Conservation (phyloP, 2,797 vertebrate species). For the Neosalanx taihuensis region DNA sequence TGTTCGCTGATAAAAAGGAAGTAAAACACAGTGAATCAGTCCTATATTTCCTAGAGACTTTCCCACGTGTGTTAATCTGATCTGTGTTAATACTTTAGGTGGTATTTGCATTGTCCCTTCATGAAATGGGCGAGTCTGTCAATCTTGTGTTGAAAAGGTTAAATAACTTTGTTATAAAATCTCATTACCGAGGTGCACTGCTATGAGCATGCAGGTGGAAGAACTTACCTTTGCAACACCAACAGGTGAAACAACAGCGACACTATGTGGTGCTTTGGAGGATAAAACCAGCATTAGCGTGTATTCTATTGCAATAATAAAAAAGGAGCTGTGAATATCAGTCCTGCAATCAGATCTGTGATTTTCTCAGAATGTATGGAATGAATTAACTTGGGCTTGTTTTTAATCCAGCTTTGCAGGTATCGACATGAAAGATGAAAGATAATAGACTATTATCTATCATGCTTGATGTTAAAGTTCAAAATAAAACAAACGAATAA, state of each 20-base stretch:
- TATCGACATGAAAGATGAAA: not conserved
- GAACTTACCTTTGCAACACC: slow-evolving; percentile 9
- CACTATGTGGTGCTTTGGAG: slow-evolving; percentile 13
- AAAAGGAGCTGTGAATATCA: not conserved
- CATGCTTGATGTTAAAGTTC: no score
- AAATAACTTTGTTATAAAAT: not conserved
- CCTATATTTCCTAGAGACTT: slow-evolving; percentile 56
- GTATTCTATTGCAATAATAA: no score
- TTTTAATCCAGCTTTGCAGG: not conserved
- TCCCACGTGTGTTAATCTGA: not conserved
- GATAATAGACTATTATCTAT: no score
- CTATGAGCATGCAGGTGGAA: slow-evolving; percentile 3
- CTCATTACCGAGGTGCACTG: slow-evolving; percentile 54
- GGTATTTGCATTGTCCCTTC: not conserved
- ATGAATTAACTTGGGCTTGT: not conserved
- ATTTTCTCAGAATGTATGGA: not conserved
- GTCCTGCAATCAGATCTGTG: not conserved
- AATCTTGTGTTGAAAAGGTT: slow-evolving; percentile 43
- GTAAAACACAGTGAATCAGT: slow-evolving; percentile 36
- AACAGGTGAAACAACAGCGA: not conserved
- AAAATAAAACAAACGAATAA: no score
- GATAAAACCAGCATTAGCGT: not conserved
- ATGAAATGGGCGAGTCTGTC: slow-evolving; percentile 14
- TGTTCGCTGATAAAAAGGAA: slow-evolving; percentile 49
- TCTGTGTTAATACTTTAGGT: not conserved